Evolutionary conservation across 2,113 vertebrate genomes (phyloP).

Genomic region (Dryoscopus gambensis): DNA sequence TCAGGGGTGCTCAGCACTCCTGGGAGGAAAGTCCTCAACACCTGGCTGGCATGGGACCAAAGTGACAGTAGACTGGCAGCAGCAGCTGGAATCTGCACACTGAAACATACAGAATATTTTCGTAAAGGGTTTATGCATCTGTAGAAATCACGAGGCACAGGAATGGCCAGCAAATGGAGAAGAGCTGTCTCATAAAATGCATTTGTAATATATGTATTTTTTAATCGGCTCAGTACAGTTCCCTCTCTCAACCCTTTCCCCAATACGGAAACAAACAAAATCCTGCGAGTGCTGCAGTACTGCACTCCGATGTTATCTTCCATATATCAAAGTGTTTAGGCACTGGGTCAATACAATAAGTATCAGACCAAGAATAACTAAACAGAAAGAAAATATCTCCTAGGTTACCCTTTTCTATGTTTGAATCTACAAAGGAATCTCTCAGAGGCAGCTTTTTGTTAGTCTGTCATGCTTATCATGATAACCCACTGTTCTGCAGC

Average conservation of each 20-base stretch:
- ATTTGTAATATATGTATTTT: not conserved
- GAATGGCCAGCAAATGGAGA: not conserved
- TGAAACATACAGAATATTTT: not conserved
- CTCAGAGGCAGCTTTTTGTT: slow-evolving; percentile 32
- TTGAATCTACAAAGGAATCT: slow-evolving; percentile 30
- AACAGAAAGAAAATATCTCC: slow-evolving; percentile 26
- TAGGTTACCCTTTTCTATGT: slow-evolving; percentile 5
- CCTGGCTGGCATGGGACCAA: not conserved
- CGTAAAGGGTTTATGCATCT: not conserved
- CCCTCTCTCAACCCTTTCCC: not conserved
- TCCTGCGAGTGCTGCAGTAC: not conserved
- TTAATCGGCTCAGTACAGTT: not conserved
- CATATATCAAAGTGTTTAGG: not conserved
- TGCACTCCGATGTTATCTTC: not conserved
- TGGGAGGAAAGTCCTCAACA: not conserved
- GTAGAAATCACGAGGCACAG: fast-evolving
- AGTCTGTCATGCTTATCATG: slow-evolving; percentile 17
- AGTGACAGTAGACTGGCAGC: not conserved
- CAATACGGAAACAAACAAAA: not conserved
- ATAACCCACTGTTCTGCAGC: slow-evolving; percentile 11
- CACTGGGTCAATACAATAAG: not conserved
- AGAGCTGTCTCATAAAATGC: not conserved
- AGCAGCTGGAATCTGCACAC: not conserved
- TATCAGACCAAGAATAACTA: not conserved
- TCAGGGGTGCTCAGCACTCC: not conserved